Conservation (phyloP, 92 coral and sea anemone genomes). For the Phenganax stokvisi region DNA sequence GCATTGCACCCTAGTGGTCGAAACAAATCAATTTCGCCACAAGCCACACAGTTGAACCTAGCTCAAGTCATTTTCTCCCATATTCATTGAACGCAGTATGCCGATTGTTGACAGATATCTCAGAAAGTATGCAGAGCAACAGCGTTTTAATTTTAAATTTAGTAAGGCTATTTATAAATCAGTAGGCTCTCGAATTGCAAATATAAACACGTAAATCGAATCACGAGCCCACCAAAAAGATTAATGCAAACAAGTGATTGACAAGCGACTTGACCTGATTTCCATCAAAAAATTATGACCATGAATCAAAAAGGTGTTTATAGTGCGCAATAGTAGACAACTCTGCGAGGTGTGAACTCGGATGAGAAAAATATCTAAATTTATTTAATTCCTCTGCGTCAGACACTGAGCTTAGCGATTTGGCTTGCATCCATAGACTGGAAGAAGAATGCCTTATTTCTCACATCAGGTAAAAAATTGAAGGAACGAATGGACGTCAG, state of each 20-base stretch:
- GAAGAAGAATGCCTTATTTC: too few species aligned
- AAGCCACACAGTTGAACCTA: background rate
- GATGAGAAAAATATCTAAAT: too few species aligned
- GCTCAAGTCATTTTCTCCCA: background rate
- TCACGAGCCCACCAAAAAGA: slow-evolving; percentile 17
- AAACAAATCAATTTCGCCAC: slow-evolving; percentile 3
- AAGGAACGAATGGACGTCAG: too few species aligned
- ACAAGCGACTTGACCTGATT: background rate
- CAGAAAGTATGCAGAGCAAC: background rate
- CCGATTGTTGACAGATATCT: background rate
- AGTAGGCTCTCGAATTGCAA: slow-evolving; percentile 8
- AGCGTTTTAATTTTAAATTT: slow-evolving; percentile 8
- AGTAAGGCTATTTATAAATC: background rate
- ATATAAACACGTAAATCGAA: slow-evolving; percentile 34
- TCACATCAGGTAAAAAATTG: too few species aligned
- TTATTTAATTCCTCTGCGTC: too few species aligned
- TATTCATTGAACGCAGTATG: background rate
- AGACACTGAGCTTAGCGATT: too few species aligned
- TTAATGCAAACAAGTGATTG: slow-evolving; percentile 5
- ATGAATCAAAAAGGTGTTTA: too few species aligned
- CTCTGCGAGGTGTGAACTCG: too few species aligned
- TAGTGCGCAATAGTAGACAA: background rate
- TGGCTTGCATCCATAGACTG: too few species aligned
- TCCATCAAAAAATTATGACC: background rate
- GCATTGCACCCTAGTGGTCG: background rate